Evolutionary conservation across 2,797 vertebrate species (phyloP), one percentile per base, ranked within the genome.

Genomic region (Xenops minutus): DNA sequence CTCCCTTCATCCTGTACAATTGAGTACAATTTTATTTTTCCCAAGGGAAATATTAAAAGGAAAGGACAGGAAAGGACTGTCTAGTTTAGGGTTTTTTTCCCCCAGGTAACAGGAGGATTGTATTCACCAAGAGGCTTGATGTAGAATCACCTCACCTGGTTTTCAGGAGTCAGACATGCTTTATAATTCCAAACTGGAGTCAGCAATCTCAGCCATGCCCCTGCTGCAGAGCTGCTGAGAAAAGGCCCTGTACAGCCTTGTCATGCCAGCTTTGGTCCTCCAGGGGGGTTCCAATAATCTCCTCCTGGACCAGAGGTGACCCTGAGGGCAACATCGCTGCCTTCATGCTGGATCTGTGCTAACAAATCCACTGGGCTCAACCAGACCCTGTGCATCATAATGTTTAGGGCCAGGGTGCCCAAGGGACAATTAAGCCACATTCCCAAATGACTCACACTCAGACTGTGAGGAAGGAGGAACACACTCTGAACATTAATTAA

Each of bases 41-140:
- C 41, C 2, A 34, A 30, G 12, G 30, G 24, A 41, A 66, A 85
- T 44, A 23, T 8, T 9, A 26, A 13, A 7, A 93, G 11, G 12
- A 59, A 71, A 72, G 6, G 5, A 29, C 7, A 59, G 39, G 23
- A 73, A 64, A 76, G 17, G 20, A 52, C 2, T 17, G 1, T 2
- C 9, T 51, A 10, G 0, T 5, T 17, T 17, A 20, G 22, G 2
- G 2, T 1, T 2, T 3, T 27, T 1, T 3, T 24, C 0, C 4
- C 63, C 7, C 22, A 73, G 12, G 5, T 30, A 63, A 59, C 2
- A 71, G 12, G 52, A 68, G 23, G 20, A 37, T 19, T 23, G 4
- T 18, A 26, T 86, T 78, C 39, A 52, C 46, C 21, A 68, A 34
- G 7, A 61, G 10, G 13, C 7, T 66, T 48, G 18, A 9, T 29